Base-by-base conservation (phyloP, 2,797 vertebrate genomes). In the Brotula barbata region DNA sequence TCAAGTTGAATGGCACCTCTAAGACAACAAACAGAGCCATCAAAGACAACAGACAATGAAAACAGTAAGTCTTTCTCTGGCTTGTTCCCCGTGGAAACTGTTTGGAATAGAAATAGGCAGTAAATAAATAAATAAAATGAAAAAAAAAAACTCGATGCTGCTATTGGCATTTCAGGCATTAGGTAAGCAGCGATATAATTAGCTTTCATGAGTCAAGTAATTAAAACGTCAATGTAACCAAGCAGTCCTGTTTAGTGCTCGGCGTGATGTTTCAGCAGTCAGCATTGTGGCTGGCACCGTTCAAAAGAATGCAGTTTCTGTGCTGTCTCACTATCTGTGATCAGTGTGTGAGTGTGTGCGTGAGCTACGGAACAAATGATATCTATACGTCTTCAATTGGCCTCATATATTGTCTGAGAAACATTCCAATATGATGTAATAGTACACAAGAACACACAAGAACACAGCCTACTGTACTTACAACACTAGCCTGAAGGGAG, bases 131-230 rank as follows among this genome's bases (percentile, higher is more conserved):
- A n/a, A n/a, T n/a, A n/a, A n/a, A n/a, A n/a, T n/a, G 25, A 8
- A 28, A 61, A 62, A 79, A 82, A 75, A 75, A 73, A 73, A 65
- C 75, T 73, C 55, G 48, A 73, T 68, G 71, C 73, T 36, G 59
- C 59, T 88, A 91, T 91, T 83, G 90, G 84, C 90, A 86, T 85
- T 80, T 85, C 60, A 61, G 68, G 84, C 78, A 85, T 90, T 88
- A 85, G 81, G 60, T 77, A 72, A 82, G 81, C 81, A 63, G 67
- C 83, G 83, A 85, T 85, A 89, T 85, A 89, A 92, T 92, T 91
- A 91, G 87, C 83, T 85, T 85, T 86, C 87, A 88, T 88, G 86
- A 89, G 86, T 89, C 81, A 84, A 88, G 88, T 89, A 90, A 91
- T 92, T 91, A 91, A 90, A 91, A 89, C 85, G 84, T 90, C 87